Evolutionary conservation across 1,140 invertebrate genomes (phyloP).

Genomic region (Thalassaphorura encarpata): DNA sequence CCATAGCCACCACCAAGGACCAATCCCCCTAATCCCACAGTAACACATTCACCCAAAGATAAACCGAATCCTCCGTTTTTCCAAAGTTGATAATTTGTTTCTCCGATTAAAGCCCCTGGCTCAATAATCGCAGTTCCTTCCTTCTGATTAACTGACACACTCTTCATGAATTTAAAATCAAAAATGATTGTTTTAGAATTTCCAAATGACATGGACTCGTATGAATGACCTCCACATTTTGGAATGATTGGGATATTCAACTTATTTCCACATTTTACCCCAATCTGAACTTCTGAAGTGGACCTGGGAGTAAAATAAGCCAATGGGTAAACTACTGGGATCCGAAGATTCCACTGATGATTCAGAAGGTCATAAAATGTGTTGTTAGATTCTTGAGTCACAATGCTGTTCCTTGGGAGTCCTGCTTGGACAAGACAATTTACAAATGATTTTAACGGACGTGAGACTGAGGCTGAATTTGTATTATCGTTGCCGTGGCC

Average conservation of each 20-base stretch:
- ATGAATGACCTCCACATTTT: conserved; percentile 4
- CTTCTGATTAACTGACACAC: too few species aligned
- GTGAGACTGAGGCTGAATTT: too few species aligned
- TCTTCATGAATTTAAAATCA: too few species aligned
- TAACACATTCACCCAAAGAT: not conserved
- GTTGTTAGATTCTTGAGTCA: too few species aligned
- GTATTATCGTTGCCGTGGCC: too few species aligned
- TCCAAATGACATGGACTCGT: not conserved
- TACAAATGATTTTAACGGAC: too few species aligned
- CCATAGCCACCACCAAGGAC: conserved; percentile 1
- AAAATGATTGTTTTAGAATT: not conserved
- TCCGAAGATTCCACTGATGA: not conserved
- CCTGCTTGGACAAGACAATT: too few species aligned
- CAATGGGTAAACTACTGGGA: not conserved
- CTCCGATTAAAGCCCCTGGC: conserved; percentile 1
- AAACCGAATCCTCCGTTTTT: not conserved
- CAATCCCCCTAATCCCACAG: not conserved
- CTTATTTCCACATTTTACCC: not conserved
- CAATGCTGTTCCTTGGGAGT: too few species aligned
- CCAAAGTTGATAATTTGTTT: not conserved
- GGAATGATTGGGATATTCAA: not conserved
- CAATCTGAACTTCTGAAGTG: not conserved
- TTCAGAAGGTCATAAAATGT: not conserved
- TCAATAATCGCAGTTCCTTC: not conserved
- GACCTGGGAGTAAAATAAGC: not conserved